Percentiles rank a stretch among this genome's conserved stretches.
phyloP scores from a whole-genome alignment of 2,888 invertebrate genomes.

The Cylloceria caligata region DNA sequence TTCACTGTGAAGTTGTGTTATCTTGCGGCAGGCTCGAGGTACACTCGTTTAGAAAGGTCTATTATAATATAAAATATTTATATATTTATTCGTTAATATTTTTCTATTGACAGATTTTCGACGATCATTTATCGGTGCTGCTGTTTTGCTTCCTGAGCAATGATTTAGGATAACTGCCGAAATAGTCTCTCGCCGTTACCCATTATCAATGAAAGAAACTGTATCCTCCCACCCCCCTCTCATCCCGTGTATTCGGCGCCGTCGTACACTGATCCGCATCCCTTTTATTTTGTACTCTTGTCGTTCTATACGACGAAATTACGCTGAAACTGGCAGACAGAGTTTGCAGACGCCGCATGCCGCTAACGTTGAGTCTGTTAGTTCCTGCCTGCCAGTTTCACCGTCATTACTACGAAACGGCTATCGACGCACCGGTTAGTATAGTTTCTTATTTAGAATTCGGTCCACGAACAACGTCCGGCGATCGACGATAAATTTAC shows the following conservation, averaged over 20 bases:
- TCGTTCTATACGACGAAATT: not conserved
- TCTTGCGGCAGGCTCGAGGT: not conserved
- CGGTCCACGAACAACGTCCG: slow-evolving; percentile 51
- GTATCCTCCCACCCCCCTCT: slow-evolving; percentile 9
- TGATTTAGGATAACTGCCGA: not conserved
- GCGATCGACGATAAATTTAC: slow-evolving; percentile 66
- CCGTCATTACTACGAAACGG: not conserved
- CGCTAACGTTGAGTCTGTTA: no score
- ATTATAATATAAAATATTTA: no score
- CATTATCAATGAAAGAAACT: slow-evolving; percentile 40
- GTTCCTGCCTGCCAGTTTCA: no score
- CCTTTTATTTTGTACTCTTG: not conserved
- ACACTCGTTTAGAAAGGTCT: not conserved
- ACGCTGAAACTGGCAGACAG: no score
- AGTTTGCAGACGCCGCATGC: no score
- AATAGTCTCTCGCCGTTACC: slow-evolving; percentile 24
- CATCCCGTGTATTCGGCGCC: slow-evolving; percentile 53
- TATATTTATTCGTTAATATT: not conserved
- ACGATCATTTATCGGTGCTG: not conserved
- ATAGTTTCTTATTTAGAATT: slow-evolving; percentile 54
- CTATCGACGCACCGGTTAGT: not conserved
- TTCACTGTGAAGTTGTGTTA: not conserved
- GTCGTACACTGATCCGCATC: slow-evolving; percentile 15
- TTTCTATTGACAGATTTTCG: not conserved
- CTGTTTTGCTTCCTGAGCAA: not conserved